A percentile compares a stretch with the other conserved stretches of the same genome.
Evolutionary conservation across 2,113 vertebrate species (phyloP).

Genomic region (Narcine bancroftii): DNA sequence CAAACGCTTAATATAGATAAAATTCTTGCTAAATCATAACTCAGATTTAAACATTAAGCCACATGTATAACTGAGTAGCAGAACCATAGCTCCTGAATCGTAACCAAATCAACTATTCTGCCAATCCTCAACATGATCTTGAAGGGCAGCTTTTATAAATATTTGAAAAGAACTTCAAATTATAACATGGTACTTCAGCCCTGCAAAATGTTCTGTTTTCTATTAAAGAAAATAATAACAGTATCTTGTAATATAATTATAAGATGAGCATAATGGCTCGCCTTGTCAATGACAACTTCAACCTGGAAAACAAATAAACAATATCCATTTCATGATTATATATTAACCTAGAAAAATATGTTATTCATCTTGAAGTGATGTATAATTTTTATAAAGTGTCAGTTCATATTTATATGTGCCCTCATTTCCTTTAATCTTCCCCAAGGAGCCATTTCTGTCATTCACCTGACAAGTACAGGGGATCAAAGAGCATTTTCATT

Average conservation of each 20-base stretch:
- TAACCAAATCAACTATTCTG: no score
- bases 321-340: background rate
- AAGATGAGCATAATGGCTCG: no score
- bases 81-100: background rate
- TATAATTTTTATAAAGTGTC: background rate
- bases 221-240: background rate
- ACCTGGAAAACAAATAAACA: no score
- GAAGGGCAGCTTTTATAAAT: background rate
- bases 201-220: background rate
- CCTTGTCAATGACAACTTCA: no score
- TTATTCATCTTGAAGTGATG: background rate
- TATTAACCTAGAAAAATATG: background rate
- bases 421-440: background rate
- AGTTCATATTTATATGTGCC: background rate
- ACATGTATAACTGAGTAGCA: background rate
- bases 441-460: background rate
- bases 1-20: background rate
- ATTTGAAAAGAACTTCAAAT: background rate
- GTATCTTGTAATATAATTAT: background rate
- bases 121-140: background rate
- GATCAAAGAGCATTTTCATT: background rate
- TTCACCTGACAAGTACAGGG: no score
- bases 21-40: background rate
- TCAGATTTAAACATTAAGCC: background rate
- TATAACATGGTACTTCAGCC: background rate